Conservation (phyloP, 30 jellyfish, hydroid and myxozoan genomes). For the Aurelia sp. region DNA sequence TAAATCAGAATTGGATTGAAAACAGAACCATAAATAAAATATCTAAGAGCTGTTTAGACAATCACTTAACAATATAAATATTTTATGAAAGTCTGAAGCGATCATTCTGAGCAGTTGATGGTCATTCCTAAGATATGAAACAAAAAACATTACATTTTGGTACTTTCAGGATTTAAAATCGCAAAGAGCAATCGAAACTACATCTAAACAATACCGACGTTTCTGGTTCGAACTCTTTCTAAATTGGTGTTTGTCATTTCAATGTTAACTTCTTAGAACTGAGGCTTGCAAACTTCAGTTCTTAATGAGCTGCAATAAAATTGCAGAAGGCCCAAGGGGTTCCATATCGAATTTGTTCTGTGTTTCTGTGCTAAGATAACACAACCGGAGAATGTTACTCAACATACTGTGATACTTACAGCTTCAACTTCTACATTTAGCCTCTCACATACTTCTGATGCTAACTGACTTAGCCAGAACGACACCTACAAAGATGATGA, state of each 20-base stretch:
- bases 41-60: not conserved
- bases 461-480: conserved; percentile 83
- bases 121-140: no score
- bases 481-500: conserved; percentile 62
- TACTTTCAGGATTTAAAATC: no score
- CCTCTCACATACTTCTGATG: conserved; percentile 92
- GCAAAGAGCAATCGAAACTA: no score
- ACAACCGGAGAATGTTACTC: not conserved
- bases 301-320: no score
- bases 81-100: not conserved
- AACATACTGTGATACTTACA: conserved; percentile 35
- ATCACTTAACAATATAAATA: not conserved
- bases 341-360: not conserved
- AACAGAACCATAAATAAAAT: not conserved
- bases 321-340: no score
- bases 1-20: not conserved
- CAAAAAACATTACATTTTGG: no score
- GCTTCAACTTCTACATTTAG: conserved; percentile 75
- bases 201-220: no score
- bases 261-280: no score
- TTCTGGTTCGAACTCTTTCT: no score
- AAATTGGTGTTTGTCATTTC: no score
- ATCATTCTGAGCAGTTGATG: not conserved
- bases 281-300: no score
- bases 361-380: not conserved